phyloP scores from a whole-genome alignment of 2,113 vertebrate species.

The Myocastor coypus region DNA sequence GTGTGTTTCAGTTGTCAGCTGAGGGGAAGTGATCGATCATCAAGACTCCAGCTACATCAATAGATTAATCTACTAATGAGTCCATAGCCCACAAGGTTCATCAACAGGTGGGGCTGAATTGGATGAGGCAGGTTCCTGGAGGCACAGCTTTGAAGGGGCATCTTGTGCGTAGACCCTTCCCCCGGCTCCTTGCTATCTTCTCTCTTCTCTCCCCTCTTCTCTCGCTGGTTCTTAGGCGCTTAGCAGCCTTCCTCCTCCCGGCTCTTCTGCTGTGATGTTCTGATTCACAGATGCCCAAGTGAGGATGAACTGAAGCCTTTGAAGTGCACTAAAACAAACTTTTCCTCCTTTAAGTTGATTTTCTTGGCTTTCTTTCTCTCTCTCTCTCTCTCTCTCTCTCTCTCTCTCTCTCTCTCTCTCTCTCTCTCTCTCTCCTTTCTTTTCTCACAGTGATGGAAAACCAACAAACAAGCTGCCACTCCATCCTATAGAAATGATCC shows the following conservation, averaged over 20 bases:
- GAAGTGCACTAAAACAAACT: neutral
- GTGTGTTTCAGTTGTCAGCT: neutral
- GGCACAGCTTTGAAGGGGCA: neutral
- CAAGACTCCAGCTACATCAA: neutral
- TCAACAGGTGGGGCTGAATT: neutral
- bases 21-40: neutral
- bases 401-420: too few species aligned
- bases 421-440: neutral
- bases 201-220: neutral
- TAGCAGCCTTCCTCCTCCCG: neutral
- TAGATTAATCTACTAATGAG: neutral
- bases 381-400: too few species aligned
- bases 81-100: neutral
- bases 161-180: neutral
- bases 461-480: neutral
- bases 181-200: neutral
- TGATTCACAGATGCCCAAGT: neutral
- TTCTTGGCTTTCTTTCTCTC: neutral
- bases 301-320: neutral
- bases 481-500: too few species aligned
- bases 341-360: neutral
- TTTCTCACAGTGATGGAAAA: neutral
- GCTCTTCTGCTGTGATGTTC: neutral
- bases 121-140: neutral
- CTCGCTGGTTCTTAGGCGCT: neutral